Evolutionary conservation across 1,140 invertebrate species (phyloP).

Genomic region (Cydia pomonella): DNA sequence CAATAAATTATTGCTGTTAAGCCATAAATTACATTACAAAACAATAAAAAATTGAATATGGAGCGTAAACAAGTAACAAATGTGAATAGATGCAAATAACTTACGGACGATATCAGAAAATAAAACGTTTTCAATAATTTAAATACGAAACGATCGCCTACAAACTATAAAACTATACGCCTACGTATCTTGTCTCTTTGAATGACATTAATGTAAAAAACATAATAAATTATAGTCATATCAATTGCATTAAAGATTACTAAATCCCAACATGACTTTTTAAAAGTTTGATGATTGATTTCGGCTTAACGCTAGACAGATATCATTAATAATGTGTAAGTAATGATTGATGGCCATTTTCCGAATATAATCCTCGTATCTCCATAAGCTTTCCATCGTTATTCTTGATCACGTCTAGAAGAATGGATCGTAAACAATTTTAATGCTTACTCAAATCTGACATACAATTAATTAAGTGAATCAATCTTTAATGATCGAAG

Average conservation of each 20-base stretch:
- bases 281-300: constrained; percentile 64
- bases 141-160: not conserved
- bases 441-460: constrained; percentile 29
- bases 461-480: constrained; percentile 18
- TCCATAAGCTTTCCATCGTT: constrained; percentile 55
- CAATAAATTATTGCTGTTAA: constrained; percentile 4
- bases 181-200: not conserved
- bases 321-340: constrained; percentile 69
- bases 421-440: constrained; percentile 35
- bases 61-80: constrained; percentile 17
- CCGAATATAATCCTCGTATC: constrained; percentile 49
- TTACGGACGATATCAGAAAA: constrained; percentile 8
- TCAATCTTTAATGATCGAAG: constrained; percentile 23
- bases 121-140: constrained; percentile 22
- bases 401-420: constrained; percentile 47
- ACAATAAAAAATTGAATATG: constrained; percentile 9
- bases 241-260: constrained; percentile 42
- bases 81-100: constrained; percentile 20
- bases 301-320: constrained; percentile 53
- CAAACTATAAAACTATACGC: not conserved
- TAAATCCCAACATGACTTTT: constrained; percentile 47
- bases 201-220: constrained; percentile 30
- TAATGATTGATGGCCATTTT: constrained; percentile 59
- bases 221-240: constrained; percentile 21
- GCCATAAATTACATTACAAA: constrained; percentile 43